These are phyloP conservation scores for Lutjanus erythropterus DNA, from an alignment of 2,113 vertebrate species.

Conservation along the genomic window DNA sequence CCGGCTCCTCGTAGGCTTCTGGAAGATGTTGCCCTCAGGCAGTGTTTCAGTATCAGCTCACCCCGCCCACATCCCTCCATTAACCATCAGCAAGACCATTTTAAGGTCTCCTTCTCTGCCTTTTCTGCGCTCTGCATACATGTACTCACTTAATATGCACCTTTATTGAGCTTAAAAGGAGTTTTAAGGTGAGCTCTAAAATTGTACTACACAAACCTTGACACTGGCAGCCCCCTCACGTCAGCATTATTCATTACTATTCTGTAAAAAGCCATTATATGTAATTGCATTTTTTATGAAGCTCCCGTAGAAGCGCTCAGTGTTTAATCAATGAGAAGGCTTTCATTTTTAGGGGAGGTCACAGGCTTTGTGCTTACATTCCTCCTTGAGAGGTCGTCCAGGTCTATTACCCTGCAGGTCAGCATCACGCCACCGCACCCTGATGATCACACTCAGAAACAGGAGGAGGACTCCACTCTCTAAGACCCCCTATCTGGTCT, in stretches of 20 bases:
- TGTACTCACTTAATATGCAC: conserved; percentile 4
- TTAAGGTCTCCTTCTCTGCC: not conserved
- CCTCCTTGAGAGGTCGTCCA: conserved; percentile 43
- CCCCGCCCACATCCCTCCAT: conserved; percentile 29
- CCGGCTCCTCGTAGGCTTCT: conserved; percentile 26
- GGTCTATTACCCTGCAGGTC: conserved; percentile 56
- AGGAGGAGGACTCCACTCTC: conserved; percentile 45
- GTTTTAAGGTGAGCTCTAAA: conserved; percentile 28
- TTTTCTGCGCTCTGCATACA: conserved; percentile 11
- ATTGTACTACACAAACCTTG: conserved; percentile 35
- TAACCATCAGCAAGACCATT: conserved; percentile 41
- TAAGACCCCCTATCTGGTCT: conserved; percentile 53
- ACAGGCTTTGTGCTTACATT: conserved; percentile 28
- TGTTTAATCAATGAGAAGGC: conserved; percentile 57
- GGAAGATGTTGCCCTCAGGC: conserved; percentile 49
- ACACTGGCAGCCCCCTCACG: conserved; percentile 3
- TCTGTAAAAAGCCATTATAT: conserved; percentile 60
- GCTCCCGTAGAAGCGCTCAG: conserved; percentile 30
- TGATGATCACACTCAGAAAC: conserved; percentile 42
- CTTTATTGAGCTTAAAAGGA: conserved; percentile 7
- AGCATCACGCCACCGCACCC: not conserved
- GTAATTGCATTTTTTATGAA: conserved; percentile 76
- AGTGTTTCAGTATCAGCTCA: conserved; percentile 36
- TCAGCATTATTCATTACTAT: conserved; percentile 57
- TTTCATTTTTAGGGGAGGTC: conserved; percentile 53